A percentile compares a stretch with the other conserved stretches of the same genome.
phyloP scores from a whole-genome alignment of 1,140 invertebrate species.

The Musca vetustissima region DNA sequence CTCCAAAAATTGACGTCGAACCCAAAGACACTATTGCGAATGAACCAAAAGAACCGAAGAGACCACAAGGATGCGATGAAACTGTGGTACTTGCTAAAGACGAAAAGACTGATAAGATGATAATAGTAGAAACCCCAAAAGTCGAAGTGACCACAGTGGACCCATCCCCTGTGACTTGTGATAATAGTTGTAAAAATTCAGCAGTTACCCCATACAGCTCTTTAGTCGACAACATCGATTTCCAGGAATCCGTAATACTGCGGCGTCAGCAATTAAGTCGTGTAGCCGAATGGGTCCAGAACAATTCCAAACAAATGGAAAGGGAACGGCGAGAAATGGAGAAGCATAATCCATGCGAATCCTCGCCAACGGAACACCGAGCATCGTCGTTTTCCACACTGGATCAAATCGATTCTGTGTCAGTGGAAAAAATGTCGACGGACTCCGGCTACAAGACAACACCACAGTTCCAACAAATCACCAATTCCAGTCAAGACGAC shows the following conservation, averaged over 20 bases:
- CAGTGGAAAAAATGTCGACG: slow-evolving; percentile 51
- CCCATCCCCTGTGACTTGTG: slow-evolving; percentile 21
- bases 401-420: slow-evolving; percentile 51
- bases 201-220: slow-evolving; percentile 42
- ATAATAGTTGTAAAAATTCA: slow-evolving; percentile 41
- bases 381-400: slow-evolving; percentile 50
- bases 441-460: slow-evolving; percentile 54
- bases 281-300: slow-evolving; percentile 70
- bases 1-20: neutral
- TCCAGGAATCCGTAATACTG: slow-evolving; percentile 53
- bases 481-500: slow-evolving; percentile 32
- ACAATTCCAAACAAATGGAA: slow-evolving; percentile 56
- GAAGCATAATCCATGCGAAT: slow-evolving; percentile 33
- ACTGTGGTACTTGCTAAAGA: slow-evolving; percentile 8
- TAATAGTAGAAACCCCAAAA: slow-evolving; percentile 3
- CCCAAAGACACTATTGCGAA: neutral
- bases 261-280: slow-evolving; percentile 65
- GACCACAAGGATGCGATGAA: neutral
- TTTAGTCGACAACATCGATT: slow-evolving; percentile 47
- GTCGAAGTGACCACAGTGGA: neutral
- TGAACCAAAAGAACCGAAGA: neutral
- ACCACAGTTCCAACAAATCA: slow-evolving; percentile 40
- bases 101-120: slow-evolving; percentile 16
- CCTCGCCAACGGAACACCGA: slow-evolving; percentile 41
- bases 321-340: slow-evolving; percentile 35